These are phyloP conservation scores for Drosophila rhopaloa DNA, from an alignment of 1,140 invertebrate genomes.

Conservation along the genomic window DNA sequence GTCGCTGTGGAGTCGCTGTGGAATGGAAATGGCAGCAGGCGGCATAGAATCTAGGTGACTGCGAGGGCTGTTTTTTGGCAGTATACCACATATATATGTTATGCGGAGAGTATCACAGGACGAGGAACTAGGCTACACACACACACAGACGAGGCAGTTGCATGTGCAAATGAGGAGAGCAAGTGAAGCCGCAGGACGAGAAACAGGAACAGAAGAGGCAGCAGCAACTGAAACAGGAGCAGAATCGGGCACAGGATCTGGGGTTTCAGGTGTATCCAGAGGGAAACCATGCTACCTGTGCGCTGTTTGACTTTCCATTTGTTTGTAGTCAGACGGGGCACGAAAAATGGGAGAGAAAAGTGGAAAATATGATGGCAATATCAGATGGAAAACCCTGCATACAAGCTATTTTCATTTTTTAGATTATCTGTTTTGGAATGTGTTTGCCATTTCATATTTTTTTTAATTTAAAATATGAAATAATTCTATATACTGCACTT, in stretches of 20 bases:
- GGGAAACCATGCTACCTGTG: conserved; percentile 34
- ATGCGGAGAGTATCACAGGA: conserved; percentile 5
- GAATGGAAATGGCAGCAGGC: conserved; percentile 47
- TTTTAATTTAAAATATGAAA: no score
- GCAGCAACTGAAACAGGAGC: conserved; percentile 24
- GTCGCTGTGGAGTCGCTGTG: conserved; percentile 22
- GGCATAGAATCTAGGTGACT: conserved; percentile 69
- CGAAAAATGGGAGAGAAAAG: conserved; percentile 28
- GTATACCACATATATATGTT: neutral
- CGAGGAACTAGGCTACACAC: conserved; percentile 53
- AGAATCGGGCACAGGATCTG: conserved; percentile 28
- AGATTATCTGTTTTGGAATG: neutral
- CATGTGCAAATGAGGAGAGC: conserved; percentile 46
- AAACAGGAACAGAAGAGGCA: conserved; percentile 14
- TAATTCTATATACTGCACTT: no score
- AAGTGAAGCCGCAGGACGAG: conserved; percentile 5
- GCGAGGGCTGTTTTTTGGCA: conserved; percentile 44
- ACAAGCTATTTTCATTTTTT: no score
- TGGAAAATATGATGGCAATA: conserved; percentile 26
- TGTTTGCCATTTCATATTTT: no score
- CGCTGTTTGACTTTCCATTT: conserved; percentile 48
- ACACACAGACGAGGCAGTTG: conserved; percentile 27
- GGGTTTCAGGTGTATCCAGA: conserved; percentile 16
- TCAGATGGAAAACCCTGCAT: no score
- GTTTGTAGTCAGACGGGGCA: conserved; percentile 16